Base-by-base conservation (phyloP, 1,140 invertebrate genomes). In the Tetramorium simillimum region DNA sequence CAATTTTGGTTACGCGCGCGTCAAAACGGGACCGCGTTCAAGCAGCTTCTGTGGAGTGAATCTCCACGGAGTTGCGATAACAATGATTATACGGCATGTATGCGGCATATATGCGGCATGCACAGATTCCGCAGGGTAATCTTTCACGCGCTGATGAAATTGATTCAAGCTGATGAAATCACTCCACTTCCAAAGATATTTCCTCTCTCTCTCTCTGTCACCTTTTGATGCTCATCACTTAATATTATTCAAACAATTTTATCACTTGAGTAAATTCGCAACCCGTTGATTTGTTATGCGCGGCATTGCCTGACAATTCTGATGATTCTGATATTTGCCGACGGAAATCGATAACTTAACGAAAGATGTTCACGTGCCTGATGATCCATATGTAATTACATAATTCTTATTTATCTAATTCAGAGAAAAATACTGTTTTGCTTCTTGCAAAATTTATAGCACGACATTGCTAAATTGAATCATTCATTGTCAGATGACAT, bases 231-330 rank as follows among this genome's bases (percentile, higher is more conserved):
- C 46, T 63, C 53, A 24, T 82, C 65, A 9, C 18, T 70, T 78
- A 18, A 77, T 73, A 62, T 60, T 43, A 58, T 14, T 53, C 72
- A 87, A 88, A 92, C 87, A 88, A 62, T 87, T 91, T 92, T 90
- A 92, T 92, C 91, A 70, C 62, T 51, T 63, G 24, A 56, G 73
- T 56, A 87, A 87, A 92, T 49, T 65, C 40, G 14, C 43, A n/a
- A 69, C 12, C 33, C 0, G 1, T 21, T 67, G 37, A 65, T 86
- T 89, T 75, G 62, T 18, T 49, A 40, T 33, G 0, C 40, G 33
- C 33, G 49, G 21, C 9, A 65, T 18, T 6, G 10, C 24, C 33
- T 33, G 53, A 21, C 33, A 33, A 33, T 33, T 33, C 3, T 24
- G 3, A 56, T 14, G 9, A 24, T 60, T 62, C 56, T 18, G 21